Conservation (phyloP, 1,140 invertebrate genomes). For the Drosophila orosa region DNA sequence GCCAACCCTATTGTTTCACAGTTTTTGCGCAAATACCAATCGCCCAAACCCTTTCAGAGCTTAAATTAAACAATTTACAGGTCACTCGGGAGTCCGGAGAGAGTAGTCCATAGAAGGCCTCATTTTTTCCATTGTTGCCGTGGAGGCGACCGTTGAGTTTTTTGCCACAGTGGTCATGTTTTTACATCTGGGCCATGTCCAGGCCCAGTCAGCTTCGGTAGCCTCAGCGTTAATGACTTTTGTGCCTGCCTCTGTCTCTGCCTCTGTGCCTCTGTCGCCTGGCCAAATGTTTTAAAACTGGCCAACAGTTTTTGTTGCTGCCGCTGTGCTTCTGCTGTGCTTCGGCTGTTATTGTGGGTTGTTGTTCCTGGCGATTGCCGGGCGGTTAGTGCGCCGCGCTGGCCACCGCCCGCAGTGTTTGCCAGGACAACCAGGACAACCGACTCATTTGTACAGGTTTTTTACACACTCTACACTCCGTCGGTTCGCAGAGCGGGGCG, state of each 20-base stretch:
- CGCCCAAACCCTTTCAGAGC: conserved; percentile 1
- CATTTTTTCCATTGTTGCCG: conserved; percentile 40
- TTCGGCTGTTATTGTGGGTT: conserved; percentile 50
- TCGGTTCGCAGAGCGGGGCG: not conserved
- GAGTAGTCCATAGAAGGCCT: conserved; percentile 7
- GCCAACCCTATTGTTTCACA: conserved; percentile 8
- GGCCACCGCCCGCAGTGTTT: conserved; percentile 78
- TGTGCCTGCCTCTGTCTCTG: conserved; percentile 56
- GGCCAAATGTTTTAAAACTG: conserved; percentile 55
- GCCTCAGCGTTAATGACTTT: conserved; percentile 80
- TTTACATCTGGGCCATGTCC: conserved; percentile 81
- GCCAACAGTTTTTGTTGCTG: conserved; percentile 44
- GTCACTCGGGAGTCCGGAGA: conserved; percentile 34
- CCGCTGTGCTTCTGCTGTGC: conserved; percentile 19
- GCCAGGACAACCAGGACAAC: conserved; percentile 75
- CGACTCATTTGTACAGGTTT: conserved; percentile 82
- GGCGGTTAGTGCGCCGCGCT: conserved; percentile 73
- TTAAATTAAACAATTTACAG: conserved; percentile 42
- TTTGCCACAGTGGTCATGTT: conserved; percentile 80
- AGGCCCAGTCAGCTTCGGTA: conserved; percentile 63
- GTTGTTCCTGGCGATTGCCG: conserved; percentile 62
- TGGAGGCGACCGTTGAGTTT: conserved; percentile 71
- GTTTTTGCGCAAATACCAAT: conserved; percentile 1
- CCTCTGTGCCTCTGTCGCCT: conserved; percentile 16
- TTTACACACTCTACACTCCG: conserved; percentile 34